Conservation (phyloP, 2,797 vertebrate species). For the Poecilia picta region DNA sequence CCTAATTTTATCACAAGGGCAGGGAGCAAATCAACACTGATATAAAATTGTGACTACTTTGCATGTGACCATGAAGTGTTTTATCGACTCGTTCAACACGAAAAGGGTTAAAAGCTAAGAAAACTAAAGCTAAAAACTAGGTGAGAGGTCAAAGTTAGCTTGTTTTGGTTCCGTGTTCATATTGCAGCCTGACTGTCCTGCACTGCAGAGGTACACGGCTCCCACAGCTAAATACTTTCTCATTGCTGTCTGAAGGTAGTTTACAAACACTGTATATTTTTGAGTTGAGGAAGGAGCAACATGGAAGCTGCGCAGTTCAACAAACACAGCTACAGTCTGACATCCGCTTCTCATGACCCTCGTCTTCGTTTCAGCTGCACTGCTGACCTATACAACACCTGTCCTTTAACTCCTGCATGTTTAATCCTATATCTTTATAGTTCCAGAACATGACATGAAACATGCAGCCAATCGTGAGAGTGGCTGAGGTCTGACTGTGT, state of each 20-base stretch:
- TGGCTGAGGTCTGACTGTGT: background rate
- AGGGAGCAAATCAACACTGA: background rate
- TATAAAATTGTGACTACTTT: background rate
- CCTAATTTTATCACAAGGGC: background rate
- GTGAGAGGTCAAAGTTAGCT: constrained; percentile 6
- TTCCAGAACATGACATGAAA: background rate
- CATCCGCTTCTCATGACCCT: background rate
- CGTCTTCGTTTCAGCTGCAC: background rate
- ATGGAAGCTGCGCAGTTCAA: background rate
- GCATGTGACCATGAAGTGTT: background rate
- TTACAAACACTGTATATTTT: background rate
- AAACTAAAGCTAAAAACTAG: background rate
- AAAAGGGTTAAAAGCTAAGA: background rate
- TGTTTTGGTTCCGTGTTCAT: background rate
- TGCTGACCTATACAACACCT: background rate
- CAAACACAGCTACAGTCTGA: background rate
- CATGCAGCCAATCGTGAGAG: background rate
- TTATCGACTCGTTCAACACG: background rate
- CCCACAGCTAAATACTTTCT: background rate
- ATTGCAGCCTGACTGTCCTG: background rate
- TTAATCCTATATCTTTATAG: background rate
- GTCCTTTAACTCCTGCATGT: background rate
- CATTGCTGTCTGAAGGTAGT: background rate
- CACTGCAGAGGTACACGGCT: background rate
- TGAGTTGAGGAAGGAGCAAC: background rate